Evolutionary conservation across 2,113 vertebrate genomes (phyloP), one percentile per base, ranked within the genome.

Genomic region (Cyprinodon brontotheroides): DNA sequence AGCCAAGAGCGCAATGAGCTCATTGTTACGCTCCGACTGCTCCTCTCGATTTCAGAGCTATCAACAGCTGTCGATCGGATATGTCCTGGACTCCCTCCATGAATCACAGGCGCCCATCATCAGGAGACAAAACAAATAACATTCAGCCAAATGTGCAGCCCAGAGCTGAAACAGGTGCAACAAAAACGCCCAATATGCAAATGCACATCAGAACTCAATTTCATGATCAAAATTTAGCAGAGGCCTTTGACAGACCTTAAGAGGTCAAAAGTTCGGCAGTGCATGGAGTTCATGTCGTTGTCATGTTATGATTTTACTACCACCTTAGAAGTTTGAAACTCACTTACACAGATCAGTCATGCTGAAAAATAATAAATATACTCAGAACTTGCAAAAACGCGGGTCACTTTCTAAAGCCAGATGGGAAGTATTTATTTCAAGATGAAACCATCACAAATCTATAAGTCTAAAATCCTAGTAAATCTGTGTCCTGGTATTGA

Each of bases 51-150:
- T 94, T 92, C 90, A 91, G 89, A 94, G 93, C 93, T 92, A 95
- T 94, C 94, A 94, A 94, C 94, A 94, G 94, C 94, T 94, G 94
- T 94, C 92, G 92, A 94, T 94, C 89, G 92, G 92, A 94, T 93
- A 93, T 93, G 93, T 94, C 93, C 93, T 95, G 94, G 94, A 93
- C 85, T 74, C 64, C 78, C 78, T 94, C 94, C 94, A 94, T 94
- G 93, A 93, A 93, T 94, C 93, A 93, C 82, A 90, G 80, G 74
- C 85, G 77, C 81, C 88, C 85, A 91, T 93, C 92, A 89, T 92
- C 92, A 82, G 87, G 91, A 92, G 90, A 91, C 89, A 92, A 89
- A 93, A 93, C 91, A 92, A 91, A 91, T 85, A 92, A 82, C 86
- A 84, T 87, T 81, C 89, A 89, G 90, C 87, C 88, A 91, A 88